Evolutionary conservation across 2,888 invertebrate species (phyloP).

Genomic region (Panopea generosa): DNA sequence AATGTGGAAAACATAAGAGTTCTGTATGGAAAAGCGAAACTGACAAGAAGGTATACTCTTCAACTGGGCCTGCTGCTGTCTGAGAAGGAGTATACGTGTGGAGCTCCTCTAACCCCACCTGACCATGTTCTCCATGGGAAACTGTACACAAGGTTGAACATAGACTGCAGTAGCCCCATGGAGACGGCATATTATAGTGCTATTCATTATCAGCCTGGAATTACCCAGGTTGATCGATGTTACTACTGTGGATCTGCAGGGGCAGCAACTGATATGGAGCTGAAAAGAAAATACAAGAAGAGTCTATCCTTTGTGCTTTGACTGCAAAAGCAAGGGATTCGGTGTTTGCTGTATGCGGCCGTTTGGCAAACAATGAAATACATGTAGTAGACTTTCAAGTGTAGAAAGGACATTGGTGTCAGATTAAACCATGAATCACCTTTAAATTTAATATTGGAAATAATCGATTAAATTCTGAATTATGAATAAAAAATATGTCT

Average conservation of each 20-base stretch:
- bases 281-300: neutral
- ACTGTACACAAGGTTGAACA: neutral
- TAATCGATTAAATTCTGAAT: no score
- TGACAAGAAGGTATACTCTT: neutral
- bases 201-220: neutral
- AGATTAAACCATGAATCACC: no score
- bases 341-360: no score
- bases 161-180: conserved; percentile 7
- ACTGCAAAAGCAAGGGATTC: no score
- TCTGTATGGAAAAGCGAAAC: neutral
- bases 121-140: conserved; percentile 4
- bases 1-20: conserved; percentile 1
- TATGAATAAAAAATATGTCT: no score
- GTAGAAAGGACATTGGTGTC: no score
- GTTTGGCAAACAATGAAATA: no score
- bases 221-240: no score
- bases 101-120: conserved; percentile 7
- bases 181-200: conserved; percentile 20
- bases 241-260: conserved; percentile 18
- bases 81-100: conserved; percentile 16
- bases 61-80: neutral
- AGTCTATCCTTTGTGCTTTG: no score
- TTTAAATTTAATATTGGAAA: no score
- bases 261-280: neutral
- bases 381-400: no score